Percentiles rank a stretch among this genome's conserved stretches.
Conservation (phyloP, 2,888 invertebrate species). For the Empis stercorea region DNA sequence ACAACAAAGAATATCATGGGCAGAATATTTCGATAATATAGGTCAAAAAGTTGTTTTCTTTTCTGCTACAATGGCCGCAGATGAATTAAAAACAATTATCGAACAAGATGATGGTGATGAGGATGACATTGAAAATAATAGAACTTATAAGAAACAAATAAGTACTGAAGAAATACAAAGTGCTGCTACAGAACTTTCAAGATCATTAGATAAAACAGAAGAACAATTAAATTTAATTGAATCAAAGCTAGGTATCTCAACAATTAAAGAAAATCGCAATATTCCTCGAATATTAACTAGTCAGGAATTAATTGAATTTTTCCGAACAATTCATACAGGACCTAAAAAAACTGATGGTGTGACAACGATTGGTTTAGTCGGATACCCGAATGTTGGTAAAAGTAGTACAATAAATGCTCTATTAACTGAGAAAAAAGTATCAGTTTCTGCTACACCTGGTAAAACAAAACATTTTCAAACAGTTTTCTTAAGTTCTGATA, state of each 20-base stretch:
- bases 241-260: constrained; percentile 35
- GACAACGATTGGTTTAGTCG: constrained; percentile 84
- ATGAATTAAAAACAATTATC: constrained; percentile 35
- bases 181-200: constrained; percentile 40
- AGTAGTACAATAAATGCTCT: constrained; percentile 96
- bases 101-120: constrained; percentile 24
- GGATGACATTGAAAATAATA: constrained; percentile 17
- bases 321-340: constrained; percentile 47
- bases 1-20: constrained; percentile 72
- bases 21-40: constrained; percentile 63
- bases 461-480: constrained; percentile 98
- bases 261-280: constrained; percentile 14
- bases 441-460: constrained; percentile 96
- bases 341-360: constrained; percentile 38
- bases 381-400: constrained; percentile 99
- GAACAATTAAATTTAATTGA: constrained; percentile 43
- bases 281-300: constrained; percentile 41
- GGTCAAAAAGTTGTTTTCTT: constrained; percentile 74
- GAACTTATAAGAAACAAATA: constrained; percentile 14
- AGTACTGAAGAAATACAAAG: constrained; percentile 37
- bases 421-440: constrained; percentile 70
- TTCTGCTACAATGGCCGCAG: constrained; percentile 59
- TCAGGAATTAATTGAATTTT: constrained; percentile 55
- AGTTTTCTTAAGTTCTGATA: constrained; percentile 58
- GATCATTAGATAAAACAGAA: constrained; percentile 42